A percentile compares a stretch with the other conserved stretches of the same genome.
Conservation (phyloP, 2,888 invertebrate genomes). For the Erannis defoliaria region DNA sequence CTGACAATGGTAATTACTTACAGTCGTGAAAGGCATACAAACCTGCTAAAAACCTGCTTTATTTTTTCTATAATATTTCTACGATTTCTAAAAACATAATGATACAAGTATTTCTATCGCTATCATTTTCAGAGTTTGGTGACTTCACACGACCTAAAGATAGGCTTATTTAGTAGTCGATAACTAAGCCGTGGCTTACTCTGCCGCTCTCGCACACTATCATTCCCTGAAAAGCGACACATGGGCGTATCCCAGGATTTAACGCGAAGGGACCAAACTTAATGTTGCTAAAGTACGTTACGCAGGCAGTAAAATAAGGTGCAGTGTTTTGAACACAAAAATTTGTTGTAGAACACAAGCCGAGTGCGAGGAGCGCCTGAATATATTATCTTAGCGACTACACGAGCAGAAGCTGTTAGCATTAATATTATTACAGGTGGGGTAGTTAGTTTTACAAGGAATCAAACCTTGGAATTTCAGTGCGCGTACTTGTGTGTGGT, state of each 20-base stretch:
- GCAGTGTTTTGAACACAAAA: too few relatives aligned
- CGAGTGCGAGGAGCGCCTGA: too few relatives aligned
- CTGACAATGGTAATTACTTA: too few relatives aligned
- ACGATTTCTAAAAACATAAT: neutral
- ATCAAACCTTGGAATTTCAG: too few relatives aligned
- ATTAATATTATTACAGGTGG: too few relatives aligned
- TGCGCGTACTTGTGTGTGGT: too few relatives aligned
- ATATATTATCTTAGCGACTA: too few relatives aligned
- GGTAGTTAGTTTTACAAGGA: too few relatives aligned
- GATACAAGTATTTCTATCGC: neutral
- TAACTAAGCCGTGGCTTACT: constrained; percentile 22
- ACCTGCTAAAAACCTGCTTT: neutral
- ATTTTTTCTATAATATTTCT: neutral
- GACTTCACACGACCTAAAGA: constrained; percentile 5
- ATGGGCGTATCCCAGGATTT: constrained; percentile 15
- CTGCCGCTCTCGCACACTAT: constrained; percentile 24
- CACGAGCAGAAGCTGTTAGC: too few relatives aligned
- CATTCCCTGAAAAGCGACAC: constrained; percentile 18
- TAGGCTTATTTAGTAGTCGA: constrained; percentile 17
- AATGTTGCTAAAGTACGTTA: constrained; percentile 1
- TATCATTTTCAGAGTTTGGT: neutral
- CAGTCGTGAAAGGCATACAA: too few relatives aligned
- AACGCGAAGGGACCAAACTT: constrained; percentile 21
- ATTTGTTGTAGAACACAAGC: too few relatives aligned
- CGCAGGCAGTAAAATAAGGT: neutral